Evolutionary conservation across 2,797 vertebrate genomes (phyloP), one percentile per base, ranked within the genome.

Genomic region (Yasuhikotakia modesta): DNA sequence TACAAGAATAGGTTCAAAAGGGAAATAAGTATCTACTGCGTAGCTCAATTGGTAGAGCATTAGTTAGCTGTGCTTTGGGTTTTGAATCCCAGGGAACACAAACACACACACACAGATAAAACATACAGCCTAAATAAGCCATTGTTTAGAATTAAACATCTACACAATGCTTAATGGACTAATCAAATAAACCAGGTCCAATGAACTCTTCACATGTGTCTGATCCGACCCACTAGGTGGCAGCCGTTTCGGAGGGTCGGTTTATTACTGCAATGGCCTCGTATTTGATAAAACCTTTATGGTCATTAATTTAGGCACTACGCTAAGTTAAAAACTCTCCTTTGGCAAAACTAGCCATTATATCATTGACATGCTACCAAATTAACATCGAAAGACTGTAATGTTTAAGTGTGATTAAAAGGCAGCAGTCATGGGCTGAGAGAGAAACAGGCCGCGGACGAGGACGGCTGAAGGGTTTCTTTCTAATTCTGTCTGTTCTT

Each of bases 401-500:
- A 35, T 78, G 60, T 72, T 64, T 71, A 78, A 45, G 19, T 21
- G 19, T 69, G 65, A 82, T 80, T 61, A 82, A 43, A 82, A 85
- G 80, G 53, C n/a, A 66, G 22, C 70, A 63, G 78, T 80, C 22
- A 21, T 65, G 72, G 80, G 82, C 73, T 69, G 81, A 81, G 27
- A 74, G 78, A 79, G 79, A 80, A 74, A 75, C 48, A 74, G 68
- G 68, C 68, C 32, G 64, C 60, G 68, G 58, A 72, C 69, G 82
- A 85, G 76, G 78, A 86, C 82, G 79, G 83, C 83, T 86, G 83
- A 84, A 85, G 83, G 83, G 76, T 87, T 82, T 86, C 81, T 83
- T 85, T 87, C 80, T 86, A 85, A 85, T 77, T 85, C 83, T 79
- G 88, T 87, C 88, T 86, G 86, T 85, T 86, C 85, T 83, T 84